Conservation (phyloP, 2,888 invertebrate species). For the Dermolepida albohirtum region DNA sequence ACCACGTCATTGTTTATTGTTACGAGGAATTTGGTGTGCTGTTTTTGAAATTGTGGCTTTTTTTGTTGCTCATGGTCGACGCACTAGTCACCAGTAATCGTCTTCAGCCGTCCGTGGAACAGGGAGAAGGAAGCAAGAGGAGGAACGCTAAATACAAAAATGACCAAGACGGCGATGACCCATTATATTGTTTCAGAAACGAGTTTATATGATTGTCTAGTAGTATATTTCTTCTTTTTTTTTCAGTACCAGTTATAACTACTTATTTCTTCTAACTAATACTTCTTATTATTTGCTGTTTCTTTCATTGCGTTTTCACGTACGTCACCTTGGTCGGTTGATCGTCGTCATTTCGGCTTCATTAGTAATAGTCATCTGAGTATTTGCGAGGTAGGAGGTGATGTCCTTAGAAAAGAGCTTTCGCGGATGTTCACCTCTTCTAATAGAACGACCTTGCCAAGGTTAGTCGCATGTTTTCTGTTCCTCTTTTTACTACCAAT, state of each 20-base stretch:
- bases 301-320: too few species aligned
- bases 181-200: conserved; percentile 34
- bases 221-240: neutral
- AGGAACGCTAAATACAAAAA: conserved; percentile 24
- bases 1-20: conserved; percentile 16
- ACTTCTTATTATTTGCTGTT: too few species aligned
- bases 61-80: conserved; percentile 1
- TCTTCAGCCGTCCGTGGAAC: conserved; percentile 24
- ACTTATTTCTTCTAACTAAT: too few species aligned
- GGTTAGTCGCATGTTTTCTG: conserved; percentile 54
- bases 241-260: conserved; percentile 1
- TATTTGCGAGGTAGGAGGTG: conserved; percentile 42
- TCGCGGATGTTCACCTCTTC: conserved; percentile 59
- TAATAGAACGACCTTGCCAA: conserved; percentile 61
- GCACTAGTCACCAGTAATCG: neutral
- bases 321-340: too few species aligned
- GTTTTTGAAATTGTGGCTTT: too few species aligned
- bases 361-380: conserved; percentile 36
- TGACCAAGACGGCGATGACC: conserved; percentile 28
- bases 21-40: conserved; percentile 26
- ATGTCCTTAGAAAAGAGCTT: conserved; percentile 45
- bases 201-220: conserved; percentile 25
- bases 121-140: neutral
- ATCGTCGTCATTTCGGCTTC: conserved; percentile 18
- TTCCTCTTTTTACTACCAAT: conserved; percentile 7